A percentile compares a stretch with the other conserved stretches of the same genome.
These are phyloP conservation scores for Acipenser oxyrinchus DNA, from an alignment of 2,797 vertebrate species.

Conservation along the genomic window DNA sequence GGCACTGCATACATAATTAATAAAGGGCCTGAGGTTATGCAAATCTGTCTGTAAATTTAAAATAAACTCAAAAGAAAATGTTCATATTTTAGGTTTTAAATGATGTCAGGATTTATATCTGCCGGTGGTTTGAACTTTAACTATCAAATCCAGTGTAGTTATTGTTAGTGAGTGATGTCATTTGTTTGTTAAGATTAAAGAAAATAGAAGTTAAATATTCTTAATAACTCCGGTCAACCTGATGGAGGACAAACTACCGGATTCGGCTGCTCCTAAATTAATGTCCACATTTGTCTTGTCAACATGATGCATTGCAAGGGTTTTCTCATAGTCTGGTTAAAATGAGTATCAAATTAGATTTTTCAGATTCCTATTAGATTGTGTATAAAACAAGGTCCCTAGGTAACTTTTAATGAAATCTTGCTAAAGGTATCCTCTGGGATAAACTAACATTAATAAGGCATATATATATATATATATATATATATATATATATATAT, in stretches of 20 bases:
- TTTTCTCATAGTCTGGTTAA: slow-evolving; percentile 29
- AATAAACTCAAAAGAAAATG: no score
- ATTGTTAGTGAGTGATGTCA: no score
- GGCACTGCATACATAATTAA: no score
- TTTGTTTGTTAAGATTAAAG: no score
- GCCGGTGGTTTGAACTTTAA: no score
- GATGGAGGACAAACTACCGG: slow-evolving; percentile 67
- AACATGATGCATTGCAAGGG: slow-evolving; percentile 51
- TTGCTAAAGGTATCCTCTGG: slow-evolving; percentile 13
- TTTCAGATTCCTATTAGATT: slow-evolving; percentile 26
- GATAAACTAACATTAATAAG: slow-evolving; percentile 2
- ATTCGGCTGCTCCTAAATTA: slow-evolving; percentile 69
- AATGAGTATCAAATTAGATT: slow-evolving; percentile 35
- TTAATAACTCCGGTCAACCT: slow-evolving; percentile 57
- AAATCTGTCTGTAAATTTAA: no score
- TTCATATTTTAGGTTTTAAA: no score
- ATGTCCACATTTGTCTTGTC: slow-evolving; percentile 71
- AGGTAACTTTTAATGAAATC: slow-evolving; percentile 21
- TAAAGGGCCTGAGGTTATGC: no score
- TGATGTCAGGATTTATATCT: no score
- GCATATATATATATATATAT: background rate
- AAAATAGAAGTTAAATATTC: no score
- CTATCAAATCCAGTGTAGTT: no score
- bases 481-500: background rate
- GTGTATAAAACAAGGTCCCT: slow-evolving; percentile 7